These are phyloP conservation scores for Apotomis turbidana DNA, from an alignment of 2,888 invertebrate genomes.

Conservation along the genomic window DNA sequence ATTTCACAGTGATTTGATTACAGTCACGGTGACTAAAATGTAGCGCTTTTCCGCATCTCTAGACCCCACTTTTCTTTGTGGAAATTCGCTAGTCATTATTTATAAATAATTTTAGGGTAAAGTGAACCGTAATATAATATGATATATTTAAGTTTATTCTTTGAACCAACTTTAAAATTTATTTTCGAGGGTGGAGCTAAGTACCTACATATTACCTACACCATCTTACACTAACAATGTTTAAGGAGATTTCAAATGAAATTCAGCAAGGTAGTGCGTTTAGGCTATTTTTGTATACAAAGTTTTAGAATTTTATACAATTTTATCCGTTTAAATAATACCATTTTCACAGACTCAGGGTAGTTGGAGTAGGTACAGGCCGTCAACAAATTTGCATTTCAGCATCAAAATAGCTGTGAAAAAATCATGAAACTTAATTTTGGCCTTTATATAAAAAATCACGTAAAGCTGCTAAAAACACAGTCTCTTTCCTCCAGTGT, in stretches of 20 bases:
- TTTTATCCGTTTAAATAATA: background rate
- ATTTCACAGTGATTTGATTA: no score
- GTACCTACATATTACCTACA: no score
- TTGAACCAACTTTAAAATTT: background rate
- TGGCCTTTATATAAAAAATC: conserved; percentile 27
- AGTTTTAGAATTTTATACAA: no score
- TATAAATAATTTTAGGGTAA: conserved; percentile 51
- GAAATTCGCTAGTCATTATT: conserved; percentile 57
- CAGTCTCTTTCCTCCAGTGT: conserved; percentile 10
- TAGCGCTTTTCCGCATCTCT: no score
- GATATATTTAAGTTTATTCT: conserved; percentile 1
- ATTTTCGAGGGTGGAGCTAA: background rate
- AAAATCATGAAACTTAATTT: conserved; percentile 20
- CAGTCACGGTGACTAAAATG: no score
- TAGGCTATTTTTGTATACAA: no score
- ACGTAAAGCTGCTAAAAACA: conserved; percentile 26
- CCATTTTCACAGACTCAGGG: background rate
- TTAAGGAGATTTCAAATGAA: no score
- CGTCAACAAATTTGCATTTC: conserved; percentile 15
- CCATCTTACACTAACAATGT: no score
- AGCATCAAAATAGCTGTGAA: conserved; percentile 16
- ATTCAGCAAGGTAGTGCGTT: no score
- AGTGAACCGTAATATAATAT: conserved; percentile 39
- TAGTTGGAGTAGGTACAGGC: background rate
- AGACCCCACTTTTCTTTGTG: conserved; percentile 50